Evolutionary conservation across 2,888 invertebrate species (phyloP).

Genomic region (Drosophila pseudotalamancana): DNA sequence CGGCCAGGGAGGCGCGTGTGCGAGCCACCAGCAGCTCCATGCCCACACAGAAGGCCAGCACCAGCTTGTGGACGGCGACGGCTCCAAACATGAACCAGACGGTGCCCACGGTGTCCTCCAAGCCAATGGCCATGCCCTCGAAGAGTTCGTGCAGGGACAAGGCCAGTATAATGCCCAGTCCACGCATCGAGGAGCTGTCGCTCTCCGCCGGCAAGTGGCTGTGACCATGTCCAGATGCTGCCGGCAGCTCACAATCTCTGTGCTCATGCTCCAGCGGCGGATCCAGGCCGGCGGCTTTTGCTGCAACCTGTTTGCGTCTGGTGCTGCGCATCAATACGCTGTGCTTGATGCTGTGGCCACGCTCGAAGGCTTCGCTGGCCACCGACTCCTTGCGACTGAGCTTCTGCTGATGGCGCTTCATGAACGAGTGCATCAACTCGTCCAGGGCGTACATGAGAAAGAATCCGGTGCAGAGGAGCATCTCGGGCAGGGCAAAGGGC

Average conservation of each 20-base stretch:
- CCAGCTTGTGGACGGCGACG: conserved; percentile 93
- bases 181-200: conserved; percentile 86
- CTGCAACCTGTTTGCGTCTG: neutral
- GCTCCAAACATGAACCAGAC: conserved; percentile 94
- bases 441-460: conserved; percentile 92
- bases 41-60: conserved; percentile 94
- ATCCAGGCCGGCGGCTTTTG: neutral
- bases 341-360: conserved; percentile 80
- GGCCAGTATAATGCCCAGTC: conserved; percentile 92
- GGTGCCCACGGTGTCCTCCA: conserved; percentile 87
- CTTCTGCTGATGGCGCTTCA: conserved; percentile 85
- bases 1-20: conserved; percentile 87
- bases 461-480: conserved; percentile 91
- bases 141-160: conserved; percentile 94
- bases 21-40: conserved; percentile 91
- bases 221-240: conserved; percentile 31
- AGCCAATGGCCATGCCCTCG: conserved; percentile 93
- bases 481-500: conserved; percentile 88
- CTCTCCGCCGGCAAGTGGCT: conserved; percentile 72
- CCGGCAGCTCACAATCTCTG: neutral
- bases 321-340: conserved; percentile 68
- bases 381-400: conserved; percentile 63
- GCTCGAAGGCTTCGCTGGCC: conserved; percentile 80
- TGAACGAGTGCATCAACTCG: conserved; percentile 89
- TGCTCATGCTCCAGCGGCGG: neutral